Evolutionary conservation across 2,797 vertebrate species (phyloP).

Genomic region (Karalla daura): DNA sequence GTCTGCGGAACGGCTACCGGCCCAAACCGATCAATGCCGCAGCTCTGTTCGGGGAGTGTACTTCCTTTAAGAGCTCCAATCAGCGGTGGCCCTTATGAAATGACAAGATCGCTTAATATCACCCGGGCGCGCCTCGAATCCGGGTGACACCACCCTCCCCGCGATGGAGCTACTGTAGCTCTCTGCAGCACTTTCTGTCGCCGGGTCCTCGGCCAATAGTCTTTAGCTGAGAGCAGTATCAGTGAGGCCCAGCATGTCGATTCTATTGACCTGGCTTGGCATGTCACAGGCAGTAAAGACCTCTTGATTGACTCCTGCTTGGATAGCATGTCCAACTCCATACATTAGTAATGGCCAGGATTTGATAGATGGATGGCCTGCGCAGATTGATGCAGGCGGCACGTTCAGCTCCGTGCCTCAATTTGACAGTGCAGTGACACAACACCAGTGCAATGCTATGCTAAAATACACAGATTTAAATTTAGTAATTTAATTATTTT

Average conservation of each 20-base stretch:
- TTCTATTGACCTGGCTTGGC: constrained; percentile 77
- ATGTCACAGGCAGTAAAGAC: constrained; percentile 79
- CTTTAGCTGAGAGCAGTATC: constrained; percentile 71
- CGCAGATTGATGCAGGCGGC: constrained; percentile 55
- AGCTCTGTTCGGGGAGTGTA: constrained; percentile 33
- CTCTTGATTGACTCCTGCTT: constrained; percentile 83
- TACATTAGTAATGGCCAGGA: constrained; percentile 79
- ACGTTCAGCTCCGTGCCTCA: constrained; percentile 38
- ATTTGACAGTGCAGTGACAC: not conserved
- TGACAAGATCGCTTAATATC: constrained; percentile 49
- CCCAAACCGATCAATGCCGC: constrained; percentile 63
- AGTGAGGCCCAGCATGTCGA: constrained; percentile 71
- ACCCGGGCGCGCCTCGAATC: constrained; percentile 22
- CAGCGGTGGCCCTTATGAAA: constrained; percentile 52
- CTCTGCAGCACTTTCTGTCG: constrained; percentile 28
- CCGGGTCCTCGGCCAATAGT: constrained; percentile 55
- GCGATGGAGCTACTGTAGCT: constrained; percentile 25
- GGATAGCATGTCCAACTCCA: constrained; percentile 81
- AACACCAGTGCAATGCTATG: too few relatives aligned
- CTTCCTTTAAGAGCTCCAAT: constrained; percentile 28
- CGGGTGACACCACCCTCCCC: not conserved
- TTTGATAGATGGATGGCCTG: constrained; percentile 65
- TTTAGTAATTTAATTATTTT: too few relatives aligned
- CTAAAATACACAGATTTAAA: too few relatives aligned
- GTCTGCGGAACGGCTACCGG: constrained; percentile 26